Base-by-base conservation (phyloP, 2,797 vertebrate species). In the Danionella dracula region DNA sequence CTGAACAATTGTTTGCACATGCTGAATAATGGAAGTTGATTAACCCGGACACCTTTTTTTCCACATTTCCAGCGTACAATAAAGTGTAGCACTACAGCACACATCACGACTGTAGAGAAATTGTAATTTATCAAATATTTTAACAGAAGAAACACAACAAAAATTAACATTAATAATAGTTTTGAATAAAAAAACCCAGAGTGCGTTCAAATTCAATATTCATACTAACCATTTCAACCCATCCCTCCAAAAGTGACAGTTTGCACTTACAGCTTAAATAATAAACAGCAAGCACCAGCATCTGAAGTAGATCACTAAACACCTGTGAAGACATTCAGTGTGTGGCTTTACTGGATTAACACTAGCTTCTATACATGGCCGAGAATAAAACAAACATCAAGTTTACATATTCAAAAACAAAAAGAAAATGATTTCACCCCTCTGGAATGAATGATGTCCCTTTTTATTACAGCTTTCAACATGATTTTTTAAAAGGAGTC, bases 401-500 rank as follows among this genome's bases (percentile, higher is more conserved):
- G 17, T 34, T 50, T 35, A 56, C 31, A 34, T 32, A 21, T 10
- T 15, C 19, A 35, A 45, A 70, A 58, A 61, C 17, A 27, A 66
- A 8, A 46, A 58, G 21, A 54, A 75, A 75, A 51, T 34, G 0
- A 13, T 20, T 6, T 0, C 4, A 58, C 81, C 69, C 76, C 66
- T 74, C 73, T 55, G 7, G 34, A 49, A 49, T n/a, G 8, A 38
- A 27, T 55, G 13, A 16, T 31, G 65, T 76, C 64, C 72, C 61
- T 82, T 27, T 83, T 55, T 60, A 59, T 72, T 38, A 53, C 23
- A 27, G 66, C 69, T 77, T 61, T 44, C 53, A 72, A 46, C 29
- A 27, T 62, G 37, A 73, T 69, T 56, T 58, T 79, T 80, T 83
- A 83, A 72, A 76, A 78, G 71, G 66, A 66, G 65, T 55, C 20